Evolutionary conservation across 2,888 invertebrate species (phyloP), one percentile per base, ranked within the genome.

Genomic region (Nesidiocoris tenuis): DNA sequence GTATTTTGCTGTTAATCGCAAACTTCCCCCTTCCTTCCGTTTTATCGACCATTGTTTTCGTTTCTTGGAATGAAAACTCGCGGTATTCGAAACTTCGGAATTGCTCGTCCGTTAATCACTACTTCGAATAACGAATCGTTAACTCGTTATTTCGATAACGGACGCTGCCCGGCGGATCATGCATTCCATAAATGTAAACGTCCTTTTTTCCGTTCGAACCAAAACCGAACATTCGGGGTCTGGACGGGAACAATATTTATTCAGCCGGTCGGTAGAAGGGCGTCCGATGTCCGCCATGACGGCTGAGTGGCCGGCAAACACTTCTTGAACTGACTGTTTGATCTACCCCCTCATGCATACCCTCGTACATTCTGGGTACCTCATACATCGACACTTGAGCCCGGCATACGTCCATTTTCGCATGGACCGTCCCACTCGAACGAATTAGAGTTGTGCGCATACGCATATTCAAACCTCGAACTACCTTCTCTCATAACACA

Each of bases 251-350:
- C 39, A 39, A 39, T 39, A 39, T 39, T 39, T 39, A 39, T 39
- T 7, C 39, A 39, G 12, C 12, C 39, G 39, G 39, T 39, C 39
- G 39, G 39, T 39, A 39, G 3, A 39, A 7, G 39, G 39, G 39
- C 39, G 12, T 39, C 39, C 39, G 39, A 39, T 3, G 39, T 39
- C 39, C 39, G 39, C 39, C 39, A 39, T 39, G 39, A 39, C 39
- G 39, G 39, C 39, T 39, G 70, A 70, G 70, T 59, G 70, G 70
- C 70, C 1, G 18, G 70, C 70, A 70, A 70, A 70, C 70, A 70
- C 70, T 59, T 70, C 70, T 70, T 70, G 23, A 70, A 23, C 39
- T 39, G 39, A 39, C 39, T 39, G 12, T 39, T 39, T 39, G 39
- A 12, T 39, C 39, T 39, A 12, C 39, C 39, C 39, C 39, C 39